These are phyloP conservation scores for Drosophila sulfurigaster DNA, from an alignment of 1,140 invertebrate species.

Conservation along the genomic window DNA sequence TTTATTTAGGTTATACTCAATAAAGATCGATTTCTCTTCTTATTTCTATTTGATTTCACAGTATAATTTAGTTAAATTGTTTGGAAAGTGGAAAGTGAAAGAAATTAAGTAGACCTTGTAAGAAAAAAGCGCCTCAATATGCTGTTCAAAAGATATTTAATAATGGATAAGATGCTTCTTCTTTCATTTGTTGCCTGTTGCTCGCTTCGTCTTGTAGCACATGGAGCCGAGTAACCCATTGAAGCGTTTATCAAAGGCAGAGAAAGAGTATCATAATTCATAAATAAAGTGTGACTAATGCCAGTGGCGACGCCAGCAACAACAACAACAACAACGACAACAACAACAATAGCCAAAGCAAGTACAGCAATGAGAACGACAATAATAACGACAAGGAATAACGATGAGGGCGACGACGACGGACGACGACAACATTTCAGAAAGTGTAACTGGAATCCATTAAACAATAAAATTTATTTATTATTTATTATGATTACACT, in stretches of 20 bases:
- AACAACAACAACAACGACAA: conserved; percentile 32
- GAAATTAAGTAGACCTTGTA: background rate
- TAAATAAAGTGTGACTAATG: conserved; percentile 84
- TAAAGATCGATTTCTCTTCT: too few species aligned
- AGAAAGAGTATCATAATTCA: conserved; percentile 72
- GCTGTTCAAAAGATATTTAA: background rate
- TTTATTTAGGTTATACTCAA: too few species aligned
- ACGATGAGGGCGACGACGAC: conserved; percentile 7
- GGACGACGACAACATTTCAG: conserved; percentile 43
- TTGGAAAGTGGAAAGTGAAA: background rate
- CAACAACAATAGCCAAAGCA: conserved; percentile 22
- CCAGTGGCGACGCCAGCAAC: conserved; percentile 46
- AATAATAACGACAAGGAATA: conserved; percentile 24
- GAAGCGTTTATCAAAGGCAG: conserved; percentile 4
- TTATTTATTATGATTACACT: conserved; percentile 83
- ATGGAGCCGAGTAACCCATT: conserved; percentile 42
- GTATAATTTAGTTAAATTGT: background rate
- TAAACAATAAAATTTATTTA: conserved; percentile 84
- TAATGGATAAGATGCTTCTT: background rate
- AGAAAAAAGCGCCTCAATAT: background rate
- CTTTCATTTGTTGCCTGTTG: background rate
- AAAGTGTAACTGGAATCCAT: conserved; percentile 81
- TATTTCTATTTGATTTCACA: background rate
- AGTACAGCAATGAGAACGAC: conserved; percentile 16
- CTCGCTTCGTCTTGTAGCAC: background rate